phyloP scores from a whole-genome alignment of 1,140 invertebrate genomes.

The Zaprionus tsacasi region DNA sequence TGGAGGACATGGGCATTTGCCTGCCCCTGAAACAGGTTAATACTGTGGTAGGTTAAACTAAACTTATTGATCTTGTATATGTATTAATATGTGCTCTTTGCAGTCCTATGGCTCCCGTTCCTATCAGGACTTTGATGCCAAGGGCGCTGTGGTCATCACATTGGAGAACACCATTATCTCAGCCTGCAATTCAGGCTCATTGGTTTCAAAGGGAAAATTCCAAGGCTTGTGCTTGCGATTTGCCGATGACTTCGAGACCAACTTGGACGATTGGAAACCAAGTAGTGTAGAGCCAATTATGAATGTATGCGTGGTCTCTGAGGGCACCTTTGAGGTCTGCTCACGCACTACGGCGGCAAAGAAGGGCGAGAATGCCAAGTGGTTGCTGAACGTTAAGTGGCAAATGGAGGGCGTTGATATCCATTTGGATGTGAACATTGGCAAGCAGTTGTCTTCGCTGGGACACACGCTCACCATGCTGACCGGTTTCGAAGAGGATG shows the following conservation, averaged over 20 bases:
- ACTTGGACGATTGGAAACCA: conserved; percentile 98
- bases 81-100: background rate
- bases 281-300: conserved; percentile 93
- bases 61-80: conserved; percentile 40
- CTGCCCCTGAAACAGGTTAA: conserved; percentile 94
- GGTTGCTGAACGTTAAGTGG: conserved; percentile 99
- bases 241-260: conserved; percentile 98
- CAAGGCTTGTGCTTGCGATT: conserved; percentile 95
- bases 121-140: conserved; percentile 91
- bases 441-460: conserved; percentile 96
- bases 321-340: conserved; percentile 98
- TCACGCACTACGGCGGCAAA: conserved; percentile 94
- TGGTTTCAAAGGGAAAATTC: conserved; percentile 92
- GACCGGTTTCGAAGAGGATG: conserved; percentile 94
- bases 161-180: conserved; percentile 97
- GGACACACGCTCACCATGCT: conserved; percentile 98
- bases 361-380: conserved; percentile 96
- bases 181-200: conserved; percentile 92
- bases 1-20: conserved; percentile 98
- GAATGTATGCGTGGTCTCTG: conserved; percentile 98
- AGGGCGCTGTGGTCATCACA: conserved; percentile 96
- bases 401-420: conserved; percentile 99
- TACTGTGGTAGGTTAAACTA: conserved; percentile 49
- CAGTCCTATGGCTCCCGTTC: conserved; percentile 87
- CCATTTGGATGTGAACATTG: conserved; percentile 97